phyloP scores from a whole-genome alignment of 1,140 invertebrate genomes.

The Wiebesia pumilae region DNA sequence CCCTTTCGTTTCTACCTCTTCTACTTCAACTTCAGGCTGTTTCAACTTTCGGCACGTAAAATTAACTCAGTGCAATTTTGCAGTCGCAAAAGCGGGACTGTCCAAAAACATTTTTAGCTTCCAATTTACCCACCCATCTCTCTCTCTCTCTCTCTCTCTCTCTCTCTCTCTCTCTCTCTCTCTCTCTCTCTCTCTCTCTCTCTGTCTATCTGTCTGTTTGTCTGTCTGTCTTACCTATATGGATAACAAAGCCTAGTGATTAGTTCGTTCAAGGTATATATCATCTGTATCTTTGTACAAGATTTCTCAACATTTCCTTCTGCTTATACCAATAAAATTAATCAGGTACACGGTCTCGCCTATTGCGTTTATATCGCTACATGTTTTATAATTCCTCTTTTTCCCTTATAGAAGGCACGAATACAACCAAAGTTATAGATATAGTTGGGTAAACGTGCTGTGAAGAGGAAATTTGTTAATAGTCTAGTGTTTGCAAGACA shows the following conservation, averaged over 20 bases:
- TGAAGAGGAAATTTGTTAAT: slow-evolving; percentile 1
- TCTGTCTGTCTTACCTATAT: background rate
- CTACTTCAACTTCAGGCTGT: background rate
- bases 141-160: background rate
- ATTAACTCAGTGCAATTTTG: slow-evolving; percentile 20
- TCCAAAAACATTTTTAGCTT: slow-evolving; percentile 5
- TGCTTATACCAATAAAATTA: slow-evolving; percentile 21
- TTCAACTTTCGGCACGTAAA: background rate
- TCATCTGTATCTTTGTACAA: background rate
- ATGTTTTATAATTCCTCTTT: background rate
- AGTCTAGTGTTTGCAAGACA: background rate
- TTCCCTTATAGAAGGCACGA: background rate
- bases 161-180: background rate
- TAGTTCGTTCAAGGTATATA: background rate
- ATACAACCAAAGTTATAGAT: background rate
- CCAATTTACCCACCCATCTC: background rate
- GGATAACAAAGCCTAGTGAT: background rate
- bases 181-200: background rate
- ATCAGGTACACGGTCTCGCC: background rate
- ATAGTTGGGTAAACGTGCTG: background rate
- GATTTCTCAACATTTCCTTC: background rate
- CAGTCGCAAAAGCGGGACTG: background rate
- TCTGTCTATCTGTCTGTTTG: too few species aligned
- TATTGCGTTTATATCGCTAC: background rate
- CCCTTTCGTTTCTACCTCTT: background rate